These are phyloP conservation scores for Pangasius djambal DNA, from an alignment of 2,797 vertebrate genomes.

Conservation along the genomic window DNA sequence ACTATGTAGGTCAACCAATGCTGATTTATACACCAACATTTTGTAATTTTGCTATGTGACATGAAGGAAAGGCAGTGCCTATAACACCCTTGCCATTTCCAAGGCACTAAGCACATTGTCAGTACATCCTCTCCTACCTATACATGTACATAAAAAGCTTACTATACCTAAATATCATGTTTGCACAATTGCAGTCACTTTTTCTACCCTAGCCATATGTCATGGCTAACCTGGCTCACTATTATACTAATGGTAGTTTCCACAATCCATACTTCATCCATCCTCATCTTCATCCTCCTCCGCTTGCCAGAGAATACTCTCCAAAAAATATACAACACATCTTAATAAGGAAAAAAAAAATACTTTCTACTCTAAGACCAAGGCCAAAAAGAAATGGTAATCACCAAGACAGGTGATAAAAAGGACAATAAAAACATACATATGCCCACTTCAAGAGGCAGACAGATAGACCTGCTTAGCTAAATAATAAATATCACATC, in stretches of 20 bases:
- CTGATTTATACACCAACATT: conserved; percentile 15
- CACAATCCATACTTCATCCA: background rate
- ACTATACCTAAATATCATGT: background rate
- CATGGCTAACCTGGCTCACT: background rate
- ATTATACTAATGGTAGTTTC: background rate
- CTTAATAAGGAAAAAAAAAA: background rate
- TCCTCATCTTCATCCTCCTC: background rate
- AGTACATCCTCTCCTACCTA: background rate
- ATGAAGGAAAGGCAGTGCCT: background rate
- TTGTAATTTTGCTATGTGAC: background rate
- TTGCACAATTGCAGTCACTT: background rate
- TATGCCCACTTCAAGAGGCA: background rate
- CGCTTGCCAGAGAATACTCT: background rate
- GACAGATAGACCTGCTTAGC: no score
- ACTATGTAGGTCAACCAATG: background rate
- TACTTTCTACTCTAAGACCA: background rate
- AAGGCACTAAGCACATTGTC: background rate
- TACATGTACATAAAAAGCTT: background rate
- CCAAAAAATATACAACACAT: background rate
- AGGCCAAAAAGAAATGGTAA: conserved; percentile 4
- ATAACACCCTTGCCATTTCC: background rate
- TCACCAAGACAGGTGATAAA: background rate
- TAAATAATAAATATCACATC: conserved; percentile 11
- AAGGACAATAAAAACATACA: conserved; percentile 9
- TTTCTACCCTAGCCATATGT: background rate